Evolutionary conservation across 2,888 invertebrate species (phyloP).

Genomic region (Lobophora halterata): DNA sequence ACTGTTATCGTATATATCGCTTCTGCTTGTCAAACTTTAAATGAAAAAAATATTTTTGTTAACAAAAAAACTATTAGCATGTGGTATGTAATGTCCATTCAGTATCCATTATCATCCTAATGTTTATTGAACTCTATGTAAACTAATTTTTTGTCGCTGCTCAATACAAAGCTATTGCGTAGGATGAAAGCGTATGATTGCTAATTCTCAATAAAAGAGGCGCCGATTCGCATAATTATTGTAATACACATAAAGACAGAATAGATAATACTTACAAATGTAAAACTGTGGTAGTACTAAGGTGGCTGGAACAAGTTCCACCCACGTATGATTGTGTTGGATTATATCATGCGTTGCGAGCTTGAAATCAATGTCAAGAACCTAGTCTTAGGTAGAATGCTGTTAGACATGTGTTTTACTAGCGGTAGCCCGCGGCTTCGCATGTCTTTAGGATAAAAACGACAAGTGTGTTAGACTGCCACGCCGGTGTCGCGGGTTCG

Average conservation of each 20-base stretch:
- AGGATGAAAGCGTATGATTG: conserved; percentile 22
- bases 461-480: too few relatives aligned
- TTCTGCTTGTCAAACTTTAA: too few relatives aligned
- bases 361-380: neutral
- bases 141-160: conserved; percentile 18
- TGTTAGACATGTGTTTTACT: too few relatives aligned
- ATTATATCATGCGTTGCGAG: neutral
- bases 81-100: conserved; percentile 2
- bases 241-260: conserved; percentile 26
- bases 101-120: conserved; percentile 9
- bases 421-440: too few relatives aligned
- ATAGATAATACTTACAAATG: too few relatives aligned
- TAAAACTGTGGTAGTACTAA: too few relatives aligned
- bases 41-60: too few relatives aligned
- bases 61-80: too few relatives aligned
- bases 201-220: conserved; percentile 14
- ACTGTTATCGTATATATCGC: too few relatives aligned
- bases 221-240: conserved; percentile 24
- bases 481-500: too few relatives aligned
- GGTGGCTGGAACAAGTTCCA: conserved; percentile 10
- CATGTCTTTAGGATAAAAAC: too few relatives aligned
- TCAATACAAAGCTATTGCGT: conserved; percentile 22
- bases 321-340: conserved; percentile 18
- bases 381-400: too few relatives aligned
- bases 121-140: conserved; percentile 27